Base-by-base conservation (phyloP, 2,797 vertebrate genomes). In the Cossypha dichroa region DNA sequence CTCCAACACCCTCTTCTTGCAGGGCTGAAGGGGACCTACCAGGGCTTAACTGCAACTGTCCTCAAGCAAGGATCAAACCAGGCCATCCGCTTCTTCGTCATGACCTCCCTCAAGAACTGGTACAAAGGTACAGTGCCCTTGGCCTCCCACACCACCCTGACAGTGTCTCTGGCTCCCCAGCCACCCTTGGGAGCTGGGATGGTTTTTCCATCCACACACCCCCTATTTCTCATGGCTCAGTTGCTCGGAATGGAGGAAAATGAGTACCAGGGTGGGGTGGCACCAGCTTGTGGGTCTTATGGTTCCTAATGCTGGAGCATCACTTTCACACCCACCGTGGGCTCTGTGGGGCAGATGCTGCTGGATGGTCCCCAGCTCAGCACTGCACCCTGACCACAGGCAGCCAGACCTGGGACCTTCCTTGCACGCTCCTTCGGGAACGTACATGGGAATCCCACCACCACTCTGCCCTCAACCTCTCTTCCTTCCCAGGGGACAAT, bases 61-160 rank as follows among this genome's bases (percentile, higher is more conserved):
- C 97, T 99, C 76, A 99, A 99, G 90, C 99, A 99, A 93, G 99
- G 99, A 33, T 99, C 99, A 10, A 99, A 99, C 96, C 99, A 99
- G 97, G 99, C 99, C 86, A 99, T 99, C 85, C 99, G 99, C 59
- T 99, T 99, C 98, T 99, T 98, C 0, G 99, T 99, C 85, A 99
- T 99, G 99, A 99, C 99, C 1, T 98, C 99, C 2, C 97, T 99
- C 87, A 99, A 98, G 95, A 99, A 99, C 98, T 99, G 99, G 99
- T 99, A 99, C 97, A 99, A 98, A 99, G 99, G 99, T 99, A 80
- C 0, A 0, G 23, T 26, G 21, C 2, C 26, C 26, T 66, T 2
- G 4, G 21, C 3, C 23, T 13, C 69, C 5, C 25, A 11, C 45
- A 18, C 6, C 43, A 11, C 10, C 13, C 58, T 0, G 4, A 6